Conservation (phyloP, 2,888 invertebrate species). For the Anorthoa munda region DNA sequence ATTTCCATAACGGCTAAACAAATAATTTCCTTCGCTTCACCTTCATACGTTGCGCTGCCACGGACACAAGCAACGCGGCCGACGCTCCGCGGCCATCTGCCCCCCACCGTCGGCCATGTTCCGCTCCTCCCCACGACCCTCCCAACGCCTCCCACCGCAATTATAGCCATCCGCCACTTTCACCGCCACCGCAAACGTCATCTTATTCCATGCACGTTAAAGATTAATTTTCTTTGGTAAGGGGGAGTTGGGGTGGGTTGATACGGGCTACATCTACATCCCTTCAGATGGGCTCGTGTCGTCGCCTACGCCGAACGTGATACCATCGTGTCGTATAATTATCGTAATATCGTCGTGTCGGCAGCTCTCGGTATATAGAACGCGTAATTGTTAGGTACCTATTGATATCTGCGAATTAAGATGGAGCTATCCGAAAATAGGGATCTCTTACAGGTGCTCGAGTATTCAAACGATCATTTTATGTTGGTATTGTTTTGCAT, state of each 20-base stretch:
- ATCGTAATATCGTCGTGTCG: constrained; percentile 73
- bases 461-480: constrained; percentile 16
- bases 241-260: constrained; percentile 81
- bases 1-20: not conserved
- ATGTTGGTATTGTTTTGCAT: constrained; percentile 25
- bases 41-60: not conserved
- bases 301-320: constrained; percentile 84
- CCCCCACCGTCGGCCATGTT: constrained; percentile 87
- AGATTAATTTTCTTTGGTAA: constrained; percentile 76
- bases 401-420: constrained; percentile 44
- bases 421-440: constrained; percentile 39
- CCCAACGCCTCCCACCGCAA: constrained; percentile 89
- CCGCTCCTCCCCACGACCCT: constrained; percentile 88
- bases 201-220: constrained; percentile 83
- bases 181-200: constrained; percentile 80
- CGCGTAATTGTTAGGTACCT: constrained; percentile 47
- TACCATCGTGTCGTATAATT: constrained; percentile 73
- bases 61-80: constrained; percentile 74
- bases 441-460: constrained; percentile 25
- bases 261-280: constrained; percentile 83
- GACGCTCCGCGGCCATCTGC: constrained; percentile 83
- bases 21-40: constrained; percentile 25
- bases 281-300: constrained; percentile 83
- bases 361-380: constrained; percentile 68
- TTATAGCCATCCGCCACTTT: constrained; percentile 81